phyloP scores from a whole-genome alignment of 2,113 vertebrate species.

The Pterophyllum scalare region DNA sequence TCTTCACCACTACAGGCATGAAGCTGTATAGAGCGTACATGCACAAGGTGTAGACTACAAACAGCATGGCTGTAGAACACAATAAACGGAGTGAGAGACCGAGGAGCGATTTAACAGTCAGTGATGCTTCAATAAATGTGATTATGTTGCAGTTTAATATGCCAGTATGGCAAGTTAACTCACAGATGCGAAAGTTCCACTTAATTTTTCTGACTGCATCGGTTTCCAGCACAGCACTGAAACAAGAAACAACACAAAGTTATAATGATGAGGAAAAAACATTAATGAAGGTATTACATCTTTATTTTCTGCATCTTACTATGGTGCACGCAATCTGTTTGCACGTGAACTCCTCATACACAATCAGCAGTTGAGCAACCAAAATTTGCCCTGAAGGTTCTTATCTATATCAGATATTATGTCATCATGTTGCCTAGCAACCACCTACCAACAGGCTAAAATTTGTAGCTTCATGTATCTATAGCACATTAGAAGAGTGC shows the following conservation, averaged over 20 bases:
- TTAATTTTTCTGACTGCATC: conserved; percentile 79
- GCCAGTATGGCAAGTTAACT: conserved; percentile 30
- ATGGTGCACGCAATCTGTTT: not conserved
- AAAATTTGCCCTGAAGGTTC: not conserved
- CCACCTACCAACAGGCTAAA: not conserved
- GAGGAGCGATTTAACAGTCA: not conserved
- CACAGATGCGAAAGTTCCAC: conserved; percentile 88
- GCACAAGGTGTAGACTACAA: conserved; percentile 86
- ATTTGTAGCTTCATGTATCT: not conserved
- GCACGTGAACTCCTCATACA: not conserved
- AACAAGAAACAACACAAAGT: conserved; percentile 5
- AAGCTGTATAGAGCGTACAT: conserved; percentile 95
- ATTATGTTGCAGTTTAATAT: not conserved
- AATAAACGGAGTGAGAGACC: not conserved
- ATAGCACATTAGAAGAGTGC: too few relatives aligned
- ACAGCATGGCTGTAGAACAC: conserved; percentile 82
- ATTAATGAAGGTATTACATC: not conserved
- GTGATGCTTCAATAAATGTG: rapidly evolving
- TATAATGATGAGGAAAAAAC: not conserved
- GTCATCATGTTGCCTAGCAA: not conserved
- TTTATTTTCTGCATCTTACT: not conserved
- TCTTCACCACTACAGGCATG: conserved; percentile 92
- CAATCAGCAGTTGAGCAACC: not conserved
- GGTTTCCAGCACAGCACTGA: conserved; percentile 87
- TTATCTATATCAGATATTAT: not conserved